These are phyloP conservation scores for Sardinella longiceps DNA, from an alignment of 2,797 vertebrate genomes.

Conservation along the genomic window DNA sequence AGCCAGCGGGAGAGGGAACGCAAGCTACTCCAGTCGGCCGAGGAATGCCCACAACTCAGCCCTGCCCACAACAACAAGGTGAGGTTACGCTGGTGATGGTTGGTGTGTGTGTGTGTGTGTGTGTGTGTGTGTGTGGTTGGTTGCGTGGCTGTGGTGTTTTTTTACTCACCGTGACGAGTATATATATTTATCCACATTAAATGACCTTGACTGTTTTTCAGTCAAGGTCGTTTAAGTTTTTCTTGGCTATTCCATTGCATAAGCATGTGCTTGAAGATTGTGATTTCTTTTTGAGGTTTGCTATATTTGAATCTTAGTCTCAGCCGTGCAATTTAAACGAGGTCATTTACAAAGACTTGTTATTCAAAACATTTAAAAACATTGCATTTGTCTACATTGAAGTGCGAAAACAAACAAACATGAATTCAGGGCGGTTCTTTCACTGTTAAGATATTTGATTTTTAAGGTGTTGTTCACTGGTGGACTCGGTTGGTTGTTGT, in stretches of 20 bases:
- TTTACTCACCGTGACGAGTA: not conserved
- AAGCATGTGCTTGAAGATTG: too few relatives aligned
- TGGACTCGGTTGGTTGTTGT: not conserved
- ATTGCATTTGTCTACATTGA: too few relatives aligned
- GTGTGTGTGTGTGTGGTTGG: not conserved
- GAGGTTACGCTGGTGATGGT: conserved; percentile 38
- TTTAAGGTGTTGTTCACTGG: too few relatives aligned
- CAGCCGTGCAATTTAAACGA: not conserved
- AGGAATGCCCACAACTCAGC: conserved; percentile 83
- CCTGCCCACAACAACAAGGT: conserved; percentile 80
- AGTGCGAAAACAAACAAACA: too few relatives aligned
- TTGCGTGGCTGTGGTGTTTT: not conserved
- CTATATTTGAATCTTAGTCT: not conserved
- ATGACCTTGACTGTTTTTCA: not conserved
- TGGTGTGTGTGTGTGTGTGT: conserved; percentile 14
- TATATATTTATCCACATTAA: not conserved
- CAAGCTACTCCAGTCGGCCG: conserved; percentile 71
- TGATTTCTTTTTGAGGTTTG: not conserved
- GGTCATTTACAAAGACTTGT: not conserved
- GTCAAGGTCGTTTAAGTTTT: not conserved
- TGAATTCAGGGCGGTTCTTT: too few relatives aligned
- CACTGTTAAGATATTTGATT: too few relatives aligned
- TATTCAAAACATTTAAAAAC: not conserved
- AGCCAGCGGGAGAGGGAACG: conserved; percentile 88
- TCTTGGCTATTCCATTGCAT: not conserved